Evolutionary conservation across 2,888 invertebrate genomes (phyloP).

Genomic region (Drosophila helvetica): DNA sequence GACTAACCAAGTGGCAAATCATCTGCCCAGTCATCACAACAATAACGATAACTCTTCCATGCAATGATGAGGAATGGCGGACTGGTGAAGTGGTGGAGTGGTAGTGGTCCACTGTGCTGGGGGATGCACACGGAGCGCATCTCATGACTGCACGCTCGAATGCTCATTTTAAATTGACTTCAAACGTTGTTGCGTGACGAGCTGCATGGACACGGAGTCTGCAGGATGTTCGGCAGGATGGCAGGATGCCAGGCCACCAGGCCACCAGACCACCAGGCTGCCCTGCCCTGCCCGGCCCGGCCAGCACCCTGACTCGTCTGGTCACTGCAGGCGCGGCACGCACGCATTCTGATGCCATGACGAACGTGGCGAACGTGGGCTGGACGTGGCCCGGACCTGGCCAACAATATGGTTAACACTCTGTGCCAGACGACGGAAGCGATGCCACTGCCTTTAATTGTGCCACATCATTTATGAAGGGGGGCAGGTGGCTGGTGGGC

Average conservation of each 20-base stretch:
- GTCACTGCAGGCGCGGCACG: slow-evolving; percentile 56
- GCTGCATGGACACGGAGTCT: slow-evolving; percentile 68
- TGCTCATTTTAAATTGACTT: slow-evolving; percentile 80
- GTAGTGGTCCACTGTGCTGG: slow-evolving; percentile 2
- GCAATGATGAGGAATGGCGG: slow-evolving; percentile 4
- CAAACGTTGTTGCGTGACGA: slow-evolving; percentile 79
- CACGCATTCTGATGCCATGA: slow-evolving; percentile 73
- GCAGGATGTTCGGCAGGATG: slow-evolving; percentile 43
- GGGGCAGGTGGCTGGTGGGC: neutral
- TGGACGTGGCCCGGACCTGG: slow-evolving; percentile 41
- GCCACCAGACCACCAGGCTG: slow-evolving; percentile 35
- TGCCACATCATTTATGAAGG: slow-evolving; percentile 61
- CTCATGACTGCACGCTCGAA: slow-evolving; percentile 78
- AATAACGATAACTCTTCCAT: slow-evolving; percentile 62
- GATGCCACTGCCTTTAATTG: slow-evolving; percentile 65
- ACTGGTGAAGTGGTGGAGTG: slow-evolving; percentile 2
- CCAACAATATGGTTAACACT: slow-evolving; percentile 69
- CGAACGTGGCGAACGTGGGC: slow-evolving; percentile 63
- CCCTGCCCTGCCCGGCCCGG: neutral
- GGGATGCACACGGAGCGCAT: slow-evolving; percentile 48
- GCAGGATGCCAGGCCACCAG: slow-evolving; percentile 21
- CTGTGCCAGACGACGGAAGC: slow-evolving; percentile 44
- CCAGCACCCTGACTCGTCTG: slow-evolving; percentile 1
- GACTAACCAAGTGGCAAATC: slow-evolving; percentile 64
- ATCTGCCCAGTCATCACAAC: slow-evolving; percentile 68